These are phyloP conservation scores for Oxygymnocypris stewartii DNA, from an alignment of 2,113 vertebrate species.

Conservation along the genomic window DNA sequence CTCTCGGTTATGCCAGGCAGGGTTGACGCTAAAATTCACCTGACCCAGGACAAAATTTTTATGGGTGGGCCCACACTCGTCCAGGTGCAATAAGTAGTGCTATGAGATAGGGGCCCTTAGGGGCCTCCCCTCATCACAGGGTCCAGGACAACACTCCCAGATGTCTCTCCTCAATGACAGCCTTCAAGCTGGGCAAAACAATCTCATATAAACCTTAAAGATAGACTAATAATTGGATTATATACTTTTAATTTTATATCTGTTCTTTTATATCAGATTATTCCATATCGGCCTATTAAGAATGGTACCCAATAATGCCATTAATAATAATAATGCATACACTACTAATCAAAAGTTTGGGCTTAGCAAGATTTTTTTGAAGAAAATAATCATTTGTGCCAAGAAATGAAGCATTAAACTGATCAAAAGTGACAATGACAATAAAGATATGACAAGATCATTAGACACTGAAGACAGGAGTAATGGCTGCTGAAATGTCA, in stretches of 20 bases:
- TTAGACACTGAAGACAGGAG: not conserved
- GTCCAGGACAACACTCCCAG: not conserved
- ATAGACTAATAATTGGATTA: not conserved
- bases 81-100: not conserved
- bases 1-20: constrained; percentile 4
- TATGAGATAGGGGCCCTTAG: not conserved
- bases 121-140: not conserved
- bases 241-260: not conserved
- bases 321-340: not conserved
- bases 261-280: not conserved
- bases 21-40: not conserved
- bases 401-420: not conserved
- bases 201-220: not conserved
- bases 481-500: not conserved
- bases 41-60: not conserved
- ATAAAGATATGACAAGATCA: not conserved
- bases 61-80: not conserved
- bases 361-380: not conserved
- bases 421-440: not conserved
- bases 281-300: not conserved
- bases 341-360: not conserved
- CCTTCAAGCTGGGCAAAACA: not conserved
- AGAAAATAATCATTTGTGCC: not conserved
- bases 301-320: not conserved
- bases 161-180: not conserved